These are phyloP conservation scores for Prinia subflava DNA, from an alignment of 2,113 vertebrate species.

Conservation along the genomic window DNA sequence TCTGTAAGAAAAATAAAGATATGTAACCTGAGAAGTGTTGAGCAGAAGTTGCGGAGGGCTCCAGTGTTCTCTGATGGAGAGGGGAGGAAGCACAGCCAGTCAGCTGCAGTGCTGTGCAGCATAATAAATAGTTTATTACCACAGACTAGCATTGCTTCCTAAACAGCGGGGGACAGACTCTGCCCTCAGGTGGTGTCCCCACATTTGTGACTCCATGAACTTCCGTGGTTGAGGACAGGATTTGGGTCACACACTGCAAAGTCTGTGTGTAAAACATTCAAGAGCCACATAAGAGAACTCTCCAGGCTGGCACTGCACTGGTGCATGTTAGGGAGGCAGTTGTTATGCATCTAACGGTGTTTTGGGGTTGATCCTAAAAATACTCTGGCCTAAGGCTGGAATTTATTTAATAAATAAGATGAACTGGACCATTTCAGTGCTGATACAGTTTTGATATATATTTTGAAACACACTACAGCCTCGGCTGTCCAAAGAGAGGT, in stretches of 20 bases:
- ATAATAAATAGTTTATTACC: slow-evolving; percentile 3
- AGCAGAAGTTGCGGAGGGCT: slow-evolving; percentile 14
- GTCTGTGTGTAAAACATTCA: neutral
- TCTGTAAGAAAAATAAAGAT: neutral
- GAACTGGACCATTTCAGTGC: neutral
- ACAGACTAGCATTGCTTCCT: neutral
- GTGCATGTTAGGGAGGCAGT: neutral
- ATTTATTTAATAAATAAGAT: neutral
- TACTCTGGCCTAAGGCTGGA: neutral
- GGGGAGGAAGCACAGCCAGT: neutral
- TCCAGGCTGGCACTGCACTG: neutral
- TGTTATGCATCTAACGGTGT: neutral
- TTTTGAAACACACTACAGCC: neutral
- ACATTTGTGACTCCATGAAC: neutral
- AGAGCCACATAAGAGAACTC: fast-evolving
- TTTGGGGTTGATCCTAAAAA: neutral
- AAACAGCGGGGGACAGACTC: fast-evolving
- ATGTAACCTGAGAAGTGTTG: neutral
- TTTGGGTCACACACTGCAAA: neutral
- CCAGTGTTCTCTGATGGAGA: neutral
- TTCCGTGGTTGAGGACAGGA: fast-evolving
- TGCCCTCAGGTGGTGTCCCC: neutral
- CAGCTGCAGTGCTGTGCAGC: neutral
- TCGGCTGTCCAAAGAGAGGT: neutral
- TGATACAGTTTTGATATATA: neutral